Conservation (phyloP, 2,797 vertebrate species). For the Semaprochilodus insignis region DNA sequence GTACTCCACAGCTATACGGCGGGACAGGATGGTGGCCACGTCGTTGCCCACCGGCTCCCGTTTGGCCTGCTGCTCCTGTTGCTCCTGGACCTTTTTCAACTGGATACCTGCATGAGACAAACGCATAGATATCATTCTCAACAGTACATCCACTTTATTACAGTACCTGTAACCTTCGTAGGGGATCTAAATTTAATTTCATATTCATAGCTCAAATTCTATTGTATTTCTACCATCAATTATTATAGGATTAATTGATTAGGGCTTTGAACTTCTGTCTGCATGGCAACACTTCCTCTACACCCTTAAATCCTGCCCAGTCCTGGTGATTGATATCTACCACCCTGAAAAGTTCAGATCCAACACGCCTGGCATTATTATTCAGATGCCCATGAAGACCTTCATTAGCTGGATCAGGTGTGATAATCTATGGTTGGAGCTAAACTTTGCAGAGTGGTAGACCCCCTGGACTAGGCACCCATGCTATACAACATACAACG, state of each 20-base stretch:
- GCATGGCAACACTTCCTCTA: neutral
- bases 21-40: conserved; percentile 94
- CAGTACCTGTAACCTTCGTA: neutral
- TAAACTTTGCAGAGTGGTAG: no score
- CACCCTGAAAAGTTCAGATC: no score
- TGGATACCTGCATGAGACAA: conserved; percentile 85
- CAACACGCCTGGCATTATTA: no score
- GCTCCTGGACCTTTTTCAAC: conserved; percentile 97
- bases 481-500: no score
- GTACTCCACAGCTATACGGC: conserved; percentile 97
- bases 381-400: no score
- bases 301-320: no score
- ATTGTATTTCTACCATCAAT: neutral
- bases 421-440: no score
- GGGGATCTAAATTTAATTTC: neutral
- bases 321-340: no score
- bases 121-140: conserved; percentile 5
- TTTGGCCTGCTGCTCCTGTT: conserved; percentile 96
- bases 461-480: no score
- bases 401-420: no score
- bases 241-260: neutral
- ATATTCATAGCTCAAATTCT: no score
- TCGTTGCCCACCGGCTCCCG: conserved; percentile 93
- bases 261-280: neutral
- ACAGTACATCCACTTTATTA: neutral